phyloP scores from a whole-genome alignment of 92 coral and sea anemone species.

The Parazoanthus swiftii region DNA sequence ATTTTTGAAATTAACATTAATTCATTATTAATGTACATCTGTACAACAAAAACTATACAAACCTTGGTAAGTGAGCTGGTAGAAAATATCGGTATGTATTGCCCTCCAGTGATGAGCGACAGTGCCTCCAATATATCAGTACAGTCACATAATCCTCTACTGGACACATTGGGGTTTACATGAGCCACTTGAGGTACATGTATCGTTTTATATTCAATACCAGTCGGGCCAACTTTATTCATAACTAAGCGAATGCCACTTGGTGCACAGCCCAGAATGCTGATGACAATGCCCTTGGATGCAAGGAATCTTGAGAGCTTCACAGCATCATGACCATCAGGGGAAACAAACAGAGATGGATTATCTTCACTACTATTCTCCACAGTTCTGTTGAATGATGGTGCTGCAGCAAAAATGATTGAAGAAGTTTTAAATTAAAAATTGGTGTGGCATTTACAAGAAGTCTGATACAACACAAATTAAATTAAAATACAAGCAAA shows the following conservation, averaged over 20 bases:
- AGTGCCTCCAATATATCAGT: conserved; percentile 1
- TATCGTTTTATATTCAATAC: neutral
- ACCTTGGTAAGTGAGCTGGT: conserved; percentile 23
- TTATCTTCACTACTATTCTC: neutral
- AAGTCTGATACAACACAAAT: too few relatives aligned
- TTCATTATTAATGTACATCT: too few relatives aligned
- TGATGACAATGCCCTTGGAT: conserved; percentile 16
- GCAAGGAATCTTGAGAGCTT: conserved; percentile 28
- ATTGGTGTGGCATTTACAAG: neutral
- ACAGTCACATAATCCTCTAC: neutral
- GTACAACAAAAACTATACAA: neutral
- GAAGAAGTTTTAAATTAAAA: neutral
- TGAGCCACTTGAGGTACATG: neutral
- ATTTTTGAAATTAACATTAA: too few relatives aligned
- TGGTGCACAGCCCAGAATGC: conserved; percentile 25
- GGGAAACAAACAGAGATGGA: neutral
- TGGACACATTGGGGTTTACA: neutral
- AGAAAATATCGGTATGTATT: conserved; percentile 18
- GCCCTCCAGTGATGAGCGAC: conserved; percentile 29
- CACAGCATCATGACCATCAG: conserved; percentile 13
- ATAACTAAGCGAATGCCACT: neutral
- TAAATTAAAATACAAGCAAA: too few relatives aligned
- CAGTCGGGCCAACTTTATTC: neutral
- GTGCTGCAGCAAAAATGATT: neutral
- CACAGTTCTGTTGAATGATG: neutral